Conservation (phyloP, 2,113 vertebrate genomes). For the Eolophus roseicapilla region DNA sequence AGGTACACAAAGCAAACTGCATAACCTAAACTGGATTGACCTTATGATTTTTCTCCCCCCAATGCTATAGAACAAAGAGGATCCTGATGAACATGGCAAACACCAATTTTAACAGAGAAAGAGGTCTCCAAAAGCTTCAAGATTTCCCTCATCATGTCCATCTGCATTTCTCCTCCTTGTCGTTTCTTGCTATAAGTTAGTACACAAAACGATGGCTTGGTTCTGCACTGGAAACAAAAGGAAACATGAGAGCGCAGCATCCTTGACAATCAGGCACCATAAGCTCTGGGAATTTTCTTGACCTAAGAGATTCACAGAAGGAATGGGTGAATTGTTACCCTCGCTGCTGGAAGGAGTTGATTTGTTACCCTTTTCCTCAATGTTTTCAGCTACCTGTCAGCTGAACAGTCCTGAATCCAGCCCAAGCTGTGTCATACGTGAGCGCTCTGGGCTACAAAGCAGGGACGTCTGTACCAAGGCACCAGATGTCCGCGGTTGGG, state of each 20-base stretch:
- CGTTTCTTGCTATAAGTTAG: not conserved
- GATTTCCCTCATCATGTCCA: not conserved
- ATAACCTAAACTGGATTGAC: not conserved
- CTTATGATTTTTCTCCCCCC: not conserved
- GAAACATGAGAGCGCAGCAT: not conserved
- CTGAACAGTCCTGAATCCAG: not conserved
- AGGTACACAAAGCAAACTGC: not conserved
- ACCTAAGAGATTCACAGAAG: not conserved
- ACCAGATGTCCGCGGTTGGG: not conserved
- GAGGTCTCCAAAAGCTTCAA: not conserved
- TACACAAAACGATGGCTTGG: not conserved
- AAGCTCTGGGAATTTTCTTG: not conserved
- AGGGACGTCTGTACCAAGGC: not conserved
- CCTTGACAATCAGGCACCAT: not conserved
- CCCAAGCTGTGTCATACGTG: fast-evolving
- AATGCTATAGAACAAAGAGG: not conserved
- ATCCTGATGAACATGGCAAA: not conserved
- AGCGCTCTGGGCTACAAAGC: not conserved
- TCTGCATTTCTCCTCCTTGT: not conserved
- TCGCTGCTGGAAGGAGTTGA: not conserved
- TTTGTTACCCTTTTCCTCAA: not conserved
- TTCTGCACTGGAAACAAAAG: not conserved
- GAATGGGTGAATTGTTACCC: not conserved
- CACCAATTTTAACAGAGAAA: not conserved
- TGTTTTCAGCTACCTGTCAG: not conserved